Conservation (phyloP, 2,113 vertebrate species). For the Seriola aureovittata region DNA sequence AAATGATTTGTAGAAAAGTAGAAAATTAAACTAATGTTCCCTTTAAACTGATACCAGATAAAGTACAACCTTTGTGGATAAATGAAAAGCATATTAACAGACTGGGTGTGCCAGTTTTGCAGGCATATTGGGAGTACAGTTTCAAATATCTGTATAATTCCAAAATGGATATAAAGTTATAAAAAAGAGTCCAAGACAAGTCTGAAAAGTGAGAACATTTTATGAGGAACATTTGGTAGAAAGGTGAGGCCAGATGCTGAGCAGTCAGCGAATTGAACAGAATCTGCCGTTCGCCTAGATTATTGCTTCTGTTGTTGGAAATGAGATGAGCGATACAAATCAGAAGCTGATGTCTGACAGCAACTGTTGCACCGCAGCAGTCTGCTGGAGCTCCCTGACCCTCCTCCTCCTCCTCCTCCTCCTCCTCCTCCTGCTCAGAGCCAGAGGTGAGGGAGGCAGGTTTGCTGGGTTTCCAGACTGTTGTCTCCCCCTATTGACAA, state of each 20-base stretch:
- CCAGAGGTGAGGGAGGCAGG: neutral
- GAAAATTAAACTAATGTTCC: neutral
- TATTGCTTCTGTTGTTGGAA: constrained; percentile 53
- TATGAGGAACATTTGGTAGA: constrained; percentile 37
- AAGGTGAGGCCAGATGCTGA: constrained; percentile 20
- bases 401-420: neutral
- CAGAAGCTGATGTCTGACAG: constrained; percentile 70
- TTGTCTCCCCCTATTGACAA: constrained; percentile 88
- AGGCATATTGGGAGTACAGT: neutral
- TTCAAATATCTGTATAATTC: neutral
- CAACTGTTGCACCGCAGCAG: constrained; percentile 60
- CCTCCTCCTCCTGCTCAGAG: constrained; percentile 25
- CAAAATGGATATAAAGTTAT: constrained; percentile 25
- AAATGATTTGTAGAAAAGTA: neutral
- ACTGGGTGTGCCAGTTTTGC: too few species aligned
- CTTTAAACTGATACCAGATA: neutral
- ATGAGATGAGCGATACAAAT: constrained; percentile 63
- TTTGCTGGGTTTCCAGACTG: constrained; percentile 83
- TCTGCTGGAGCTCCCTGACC: constrained; percentile 8
- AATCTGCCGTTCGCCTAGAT: constrained; percentile 48
- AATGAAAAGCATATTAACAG: neutral
- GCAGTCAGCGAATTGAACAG: constrained; percentile 51
- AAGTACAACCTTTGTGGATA: neutral
- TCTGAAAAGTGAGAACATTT: constrained; percentile 23
- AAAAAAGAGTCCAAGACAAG: constrained; percentile 11